Evolutionary conservation across 2,888 invertebrate species (phyloP).

Genomic region (Meteorus cinctellus): DNA sequence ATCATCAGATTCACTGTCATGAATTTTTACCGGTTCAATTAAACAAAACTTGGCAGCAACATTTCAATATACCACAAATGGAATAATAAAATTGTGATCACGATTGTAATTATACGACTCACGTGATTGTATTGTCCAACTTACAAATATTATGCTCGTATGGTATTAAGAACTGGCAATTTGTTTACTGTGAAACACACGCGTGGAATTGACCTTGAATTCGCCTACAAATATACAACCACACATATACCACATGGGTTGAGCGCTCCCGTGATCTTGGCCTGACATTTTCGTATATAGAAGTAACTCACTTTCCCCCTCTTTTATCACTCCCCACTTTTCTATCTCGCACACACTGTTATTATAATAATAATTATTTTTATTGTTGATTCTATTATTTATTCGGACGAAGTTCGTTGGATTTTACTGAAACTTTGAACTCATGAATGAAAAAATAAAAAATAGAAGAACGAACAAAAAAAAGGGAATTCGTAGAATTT

Average conservation of each 20-base stretch:
- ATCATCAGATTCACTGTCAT: neutral
- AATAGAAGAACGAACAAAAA: neutral
- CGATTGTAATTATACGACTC: neutral
- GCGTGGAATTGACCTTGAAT: constrained; percentile 50
- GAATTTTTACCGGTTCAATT: constrained; percentile 5
- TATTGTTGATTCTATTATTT: neutral
- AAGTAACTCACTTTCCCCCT: neutral
- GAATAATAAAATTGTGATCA: neutral
- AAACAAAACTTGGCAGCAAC: neutral
- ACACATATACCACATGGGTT: constrained; percentile 51
- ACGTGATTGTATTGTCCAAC: neutral
- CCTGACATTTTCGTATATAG: constrained; percentile 51
- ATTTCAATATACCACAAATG: neutral
- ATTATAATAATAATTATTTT: neutral
- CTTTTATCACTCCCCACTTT: constrained; percentile 1
- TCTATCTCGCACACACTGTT: neutral
- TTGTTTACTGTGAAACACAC: constrained; percentile 50
- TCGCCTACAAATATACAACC: constrained; percentile 48
- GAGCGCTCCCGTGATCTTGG: constrained; percentile 56
- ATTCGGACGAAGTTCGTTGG: neutral
- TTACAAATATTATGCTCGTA: neutral
- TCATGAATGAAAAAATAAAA: neutral
- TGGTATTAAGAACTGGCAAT: constrained; percentile 40
- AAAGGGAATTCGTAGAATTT: neutral
- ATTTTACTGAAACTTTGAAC: neutral